phyloP scores from a whole-genome alignment of 2,888 invertebrate genomes.

The Archips xylosteana region DNA sequence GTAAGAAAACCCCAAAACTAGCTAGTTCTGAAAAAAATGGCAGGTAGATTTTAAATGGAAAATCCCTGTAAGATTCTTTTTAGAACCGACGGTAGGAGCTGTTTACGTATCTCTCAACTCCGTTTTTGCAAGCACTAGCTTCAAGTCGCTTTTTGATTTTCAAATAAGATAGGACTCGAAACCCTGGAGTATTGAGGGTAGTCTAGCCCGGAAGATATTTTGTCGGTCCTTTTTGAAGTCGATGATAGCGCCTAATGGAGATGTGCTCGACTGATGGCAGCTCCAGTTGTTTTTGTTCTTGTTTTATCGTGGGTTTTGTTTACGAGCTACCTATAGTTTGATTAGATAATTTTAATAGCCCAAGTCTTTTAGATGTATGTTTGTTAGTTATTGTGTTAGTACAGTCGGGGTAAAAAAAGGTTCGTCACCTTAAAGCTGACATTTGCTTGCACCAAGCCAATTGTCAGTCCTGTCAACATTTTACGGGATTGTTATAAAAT shows the following conservation, averaged over 20 bases:
- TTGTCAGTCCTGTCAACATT: too few species aligned
- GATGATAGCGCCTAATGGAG: constrained; percentile 38
- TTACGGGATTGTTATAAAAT: too few species aligned
- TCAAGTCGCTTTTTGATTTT: constrained; percentile 41
- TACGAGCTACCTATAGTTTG: background rate
- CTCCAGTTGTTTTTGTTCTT: background rate
- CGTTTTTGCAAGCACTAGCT: constrained; percentile 29
- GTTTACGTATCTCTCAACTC: constrained; percentile 39
- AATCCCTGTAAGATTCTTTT: background rate
- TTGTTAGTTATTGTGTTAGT: too few species aligned
- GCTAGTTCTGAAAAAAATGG: too few species aligned
- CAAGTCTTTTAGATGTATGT: too few species aligned
- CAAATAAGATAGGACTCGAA: constrained; percentile 37
- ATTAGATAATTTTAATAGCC: background rate
- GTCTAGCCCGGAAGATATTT: constrained; percentile 26
- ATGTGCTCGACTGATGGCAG: constrained; percentile 15
- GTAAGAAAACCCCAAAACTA: too few species aligned
- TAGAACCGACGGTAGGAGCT: constrained; percentile 13
- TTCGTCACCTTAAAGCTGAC: too few species aligned
- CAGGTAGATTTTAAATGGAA: too few species aligned
- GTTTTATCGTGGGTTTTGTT: background rate
- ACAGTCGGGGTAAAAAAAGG: too few species aligned
- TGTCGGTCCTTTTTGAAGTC: constrained; percentile 32
- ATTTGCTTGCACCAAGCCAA: too few species aligned
- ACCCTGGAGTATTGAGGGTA: constrained; percentile 27